Evolutionary conservation across 2,113 vertebrate species (phyloP), one percentile per base, ranked within the genome.

Genomic region (Spermophilus dauricus): DNA sequence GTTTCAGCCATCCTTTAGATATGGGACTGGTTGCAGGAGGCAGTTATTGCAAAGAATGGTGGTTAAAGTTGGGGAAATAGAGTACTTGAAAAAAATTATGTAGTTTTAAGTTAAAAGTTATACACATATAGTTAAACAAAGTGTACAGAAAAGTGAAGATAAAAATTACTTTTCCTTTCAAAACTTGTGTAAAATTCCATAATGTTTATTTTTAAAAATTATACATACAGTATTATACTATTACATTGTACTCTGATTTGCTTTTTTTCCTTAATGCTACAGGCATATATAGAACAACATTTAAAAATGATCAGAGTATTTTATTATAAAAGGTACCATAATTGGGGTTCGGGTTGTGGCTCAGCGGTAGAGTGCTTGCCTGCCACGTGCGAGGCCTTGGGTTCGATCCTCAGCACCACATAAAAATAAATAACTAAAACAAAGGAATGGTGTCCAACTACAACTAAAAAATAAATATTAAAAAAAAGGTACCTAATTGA

Each of bases 91-190:
- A 51, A 51, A 53, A 91, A 51, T 51, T n/a, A 1, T 76, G 4
- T 67, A 45, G 34, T 76, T 76, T 93, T 85, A 82, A 94, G 14
- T 89, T 94, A 84, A 58, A 95, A 86, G 73, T 77, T 97, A 30
- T 63, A 63, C 2, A 48, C 45, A 12, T 67, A 20, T 95, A 51
- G 39, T 83, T 61, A 92, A 77, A 77, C 24, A 4, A 70, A 63
- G 53, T 80, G 42, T 80, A 84, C 28, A 77, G 89, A 63, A 73
- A 89, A 82, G 42, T 97, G 69, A 94, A 86, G 91, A 82, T 73
- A 75, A 97, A 96, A 90, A 87, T 76, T 48, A 32, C 24, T 76
- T 4, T 92, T 86, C 4, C 37, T 92, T 89, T 2, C 28, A n/a
- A 86, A 86, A 89, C 22, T 22, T 48, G n/a, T 85, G 37, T 73